A percentile compares a stretch with the other conserved stretches of the same genome.
Conservation (phyloP, 2,888 invertebrate genomes). For the Brachynemurus nebulosus region DNA sequence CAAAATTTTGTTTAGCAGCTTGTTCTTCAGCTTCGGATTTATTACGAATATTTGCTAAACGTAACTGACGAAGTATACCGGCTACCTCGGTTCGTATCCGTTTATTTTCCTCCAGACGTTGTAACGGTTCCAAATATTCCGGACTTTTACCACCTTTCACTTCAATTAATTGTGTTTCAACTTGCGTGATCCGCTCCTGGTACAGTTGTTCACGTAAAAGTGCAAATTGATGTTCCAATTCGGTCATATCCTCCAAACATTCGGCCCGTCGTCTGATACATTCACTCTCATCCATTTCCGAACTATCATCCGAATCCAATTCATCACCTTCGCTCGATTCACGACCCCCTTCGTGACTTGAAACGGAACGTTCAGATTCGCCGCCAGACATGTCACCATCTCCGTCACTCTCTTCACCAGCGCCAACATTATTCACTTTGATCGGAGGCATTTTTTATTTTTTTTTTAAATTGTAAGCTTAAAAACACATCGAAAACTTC, state of each 20-base stretch:
- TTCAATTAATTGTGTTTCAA: slow-evolving; percentile 74
- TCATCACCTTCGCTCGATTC: slow-evolving; percentile 67
- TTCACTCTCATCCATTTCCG: slow-evolving; percentile 87
- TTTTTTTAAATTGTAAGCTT: background rate
- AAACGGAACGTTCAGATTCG: slow-evolving; percentile 52
- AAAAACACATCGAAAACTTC: too few species aligned
- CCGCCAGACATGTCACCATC: slow-evolving; percentile 56
- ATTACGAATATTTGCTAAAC: slow-evolving; percentile 70
- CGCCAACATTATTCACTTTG: slow-evolving; percentile 47
- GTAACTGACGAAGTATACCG: slow-evolving; percentile 62
- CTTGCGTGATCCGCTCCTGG: slow-evolving; percentile 64
- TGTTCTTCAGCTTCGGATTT: slow-evolving; percentile 80
- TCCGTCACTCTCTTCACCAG: slow-evolving; percentile 42
- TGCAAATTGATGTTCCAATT: slow-evolving; percentile 79
- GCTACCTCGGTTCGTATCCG: slow-evolving; percentile 79
- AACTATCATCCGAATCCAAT: slow-evolving; percentile 71
- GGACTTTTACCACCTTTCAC: slow-evolving; percentile 73
- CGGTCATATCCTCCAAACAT: slow-evolving; percentile 72
- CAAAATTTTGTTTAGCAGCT: slow-evolving; percentile 77
- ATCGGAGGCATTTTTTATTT: slow-evolving; percentile 49
- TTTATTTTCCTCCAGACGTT: slow-evolving; percentile 78
- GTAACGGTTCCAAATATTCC: slow-evolving; percentile 78
- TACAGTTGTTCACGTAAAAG: slow-evolving; percentile 70
- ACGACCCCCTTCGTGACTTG: slow-evolving; percentile 41
- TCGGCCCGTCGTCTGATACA: slow-evolving; percentile 72